phyloP scores from a whole-genome alignment of 1,140 invertebrate species.

The Holcopasites calliopsidis region DNA sequence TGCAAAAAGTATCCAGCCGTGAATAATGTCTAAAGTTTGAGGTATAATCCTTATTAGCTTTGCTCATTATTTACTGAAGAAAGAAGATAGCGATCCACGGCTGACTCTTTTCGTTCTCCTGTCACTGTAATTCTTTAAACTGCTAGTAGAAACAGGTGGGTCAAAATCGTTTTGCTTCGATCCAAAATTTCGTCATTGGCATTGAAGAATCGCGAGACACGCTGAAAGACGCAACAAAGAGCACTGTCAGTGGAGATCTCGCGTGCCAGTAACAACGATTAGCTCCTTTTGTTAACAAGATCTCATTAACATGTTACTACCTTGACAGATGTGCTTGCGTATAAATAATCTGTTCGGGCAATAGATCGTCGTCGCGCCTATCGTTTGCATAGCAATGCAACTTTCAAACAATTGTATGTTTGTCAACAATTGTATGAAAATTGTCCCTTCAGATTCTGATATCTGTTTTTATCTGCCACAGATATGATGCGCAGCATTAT shows the following conservation, averaged over 20 bases:
- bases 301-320: neutral
- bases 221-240: neutral
- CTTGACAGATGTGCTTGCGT: neutral
- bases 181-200: neutral
- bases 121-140: too few species aligned
- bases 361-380: neutral
- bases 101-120: too few species aligned
- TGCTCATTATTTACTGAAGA: too few species aligned
- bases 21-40: too few species aligned
- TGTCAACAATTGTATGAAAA: too few species aligned
- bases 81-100: too few species aligned
- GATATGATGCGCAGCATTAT: constrained; percentile 8
- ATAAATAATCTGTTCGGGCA: constrained; percentile 6
- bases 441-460: too few species aligned
- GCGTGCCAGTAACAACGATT: constrained; percentile 5
- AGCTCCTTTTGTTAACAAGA: constrained; percentile 5
- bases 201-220: neutral
- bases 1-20: too few species aligned
- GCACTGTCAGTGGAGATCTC: neutral
- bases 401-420: neutral
- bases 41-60: too few species aligned
- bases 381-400: neutral
- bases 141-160: too few species aligned
- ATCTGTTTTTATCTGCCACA: neutral
- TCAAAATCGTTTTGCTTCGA: neutral